These are phyloP conservation scores for Rana temporaria DNA, from an alignment of 2,113 vertebrate species.

Conservation along the genomic window DNA sequence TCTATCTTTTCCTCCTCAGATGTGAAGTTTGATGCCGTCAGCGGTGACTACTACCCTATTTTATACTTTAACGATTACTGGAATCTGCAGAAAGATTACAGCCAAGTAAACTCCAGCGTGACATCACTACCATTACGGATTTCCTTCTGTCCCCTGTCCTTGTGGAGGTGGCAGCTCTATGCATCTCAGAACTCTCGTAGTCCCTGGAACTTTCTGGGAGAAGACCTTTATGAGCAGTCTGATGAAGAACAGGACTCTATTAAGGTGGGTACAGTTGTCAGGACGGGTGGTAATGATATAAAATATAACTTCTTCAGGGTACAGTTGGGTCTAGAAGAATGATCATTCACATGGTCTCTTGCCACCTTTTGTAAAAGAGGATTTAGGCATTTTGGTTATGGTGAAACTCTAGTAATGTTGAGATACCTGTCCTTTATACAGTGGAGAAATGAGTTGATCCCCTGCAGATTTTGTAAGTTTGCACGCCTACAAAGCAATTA, in stretches of 20 bases:
- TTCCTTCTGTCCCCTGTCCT: conserved; percentile 86
- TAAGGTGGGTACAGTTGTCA: conserved; percentile 74
- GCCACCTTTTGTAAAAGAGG: no score
- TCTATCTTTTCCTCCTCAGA: conserved; percentile 69
- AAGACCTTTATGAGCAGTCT: conserved; percentile 92
- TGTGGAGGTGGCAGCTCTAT: conserved; percentile 98
- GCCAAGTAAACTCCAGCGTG: conserved; percentile 86
- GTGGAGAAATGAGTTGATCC: no score
- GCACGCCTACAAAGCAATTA: no score
- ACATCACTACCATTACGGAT: conserved; percentile 82
- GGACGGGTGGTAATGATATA: no score
- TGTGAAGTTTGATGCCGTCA: conserved; percentile 93
- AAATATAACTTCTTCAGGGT: no score
- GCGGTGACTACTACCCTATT: conserved; percentile 94
- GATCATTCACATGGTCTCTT: no score
- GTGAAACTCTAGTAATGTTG: no score
- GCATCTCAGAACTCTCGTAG: conserved; percentile 90
- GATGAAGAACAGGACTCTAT: conserved; percentile 96
- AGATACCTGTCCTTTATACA: no score
- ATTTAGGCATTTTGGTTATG: no score
- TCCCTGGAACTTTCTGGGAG: conserved; percentile 91
- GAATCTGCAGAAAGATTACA: conserved; percentile 97
- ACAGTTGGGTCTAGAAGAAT: no score
- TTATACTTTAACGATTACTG: conserved; percentile 98
- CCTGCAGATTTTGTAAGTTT: no score